Evolutionary conservation across 2,113 vertebrate genomes (phyloP), one percentile per base, ranked within the genome.

Genomic region (Mirounga angustirostris): DNA sequence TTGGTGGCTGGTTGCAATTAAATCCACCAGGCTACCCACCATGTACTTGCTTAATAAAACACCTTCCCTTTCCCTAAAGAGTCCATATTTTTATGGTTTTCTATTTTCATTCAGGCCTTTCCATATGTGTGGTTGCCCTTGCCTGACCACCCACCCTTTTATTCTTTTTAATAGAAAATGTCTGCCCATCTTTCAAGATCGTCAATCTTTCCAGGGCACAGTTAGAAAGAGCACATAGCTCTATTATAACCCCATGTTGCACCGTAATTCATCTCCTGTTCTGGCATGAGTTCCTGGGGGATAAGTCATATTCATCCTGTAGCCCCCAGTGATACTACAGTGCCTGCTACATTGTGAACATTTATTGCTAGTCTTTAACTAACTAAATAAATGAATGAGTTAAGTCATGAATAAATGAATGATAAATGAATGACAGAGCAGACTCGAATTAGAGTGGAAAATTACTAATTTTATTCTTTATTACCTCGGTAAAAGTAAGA

Each of bases 321-420:
- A 46, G n/a, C 30, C 7, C 6, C 4, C 24, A 15, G 5, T 13
- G n/a, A 63, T 22, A 21, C 0, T 14, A 11, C 1, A 50, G 26
- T 36, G 36, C 12, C 30, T 54, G 2, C 3, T 12, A 83, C 40
- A 54, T 46, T 91, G 30, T 69, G 52, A 74, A 36, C 7, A n/a
- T 46, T 46, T 18, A 46, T 16, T 56, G 24, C n/a, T 21, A 80
- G 26, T 33, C 30, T 7, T 63, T 18, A 6, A 36, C 24, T 71
- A 7, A 63, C 1, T 63, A 28, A 92, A 63, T 33, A 33, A 91
- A 67, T 11, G 4, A 89, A 59, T 40, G 24, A 40, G 0, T 67
- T 3, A 61, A 85, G 50, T 50, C 30, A 10, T 9, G 18, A 80
- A 30, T 30, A 15, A 76, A 52, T 40, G 3, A 8, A 40, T 24